Conservation (phyloP, 2,113 vertebrate genomes). For the Larimichthys crocea region DNA sequence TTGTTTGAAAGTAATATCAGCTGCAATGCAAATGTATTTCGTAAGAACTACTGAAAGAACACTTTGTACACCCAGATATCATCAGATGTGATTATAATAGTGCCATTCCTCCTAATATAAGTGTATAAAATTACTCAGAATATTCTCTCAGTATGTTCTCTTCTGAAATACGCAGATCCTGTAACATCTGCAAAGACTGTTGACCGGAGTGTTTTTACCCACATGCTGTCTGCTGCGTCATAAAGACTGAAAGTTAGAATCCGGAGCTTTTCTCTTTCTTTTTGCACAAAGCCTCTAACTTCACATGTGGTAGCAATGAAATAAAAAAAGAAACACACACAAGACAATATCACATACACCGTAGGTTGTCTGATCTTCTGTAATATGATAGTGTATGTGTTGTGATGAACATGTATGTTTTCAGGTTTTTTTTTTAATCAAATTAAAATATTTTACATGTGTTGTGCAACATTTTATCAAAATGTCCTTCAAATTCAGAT, state of each 20-base stretch:
- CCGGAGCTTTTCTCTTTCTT: background rate
- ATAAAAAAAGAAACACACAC: background rate
- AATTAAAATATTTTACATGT: background rate
- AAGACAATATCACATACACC: background rate
- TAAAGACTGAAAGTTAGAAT: background rate
- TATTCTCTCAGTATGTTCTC: background rate
- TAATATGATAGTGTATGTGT: background rate
- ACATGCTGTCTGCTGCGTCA: background rate
- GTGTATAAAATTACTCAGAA: background rate
- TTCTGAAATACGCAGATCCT: background rate
- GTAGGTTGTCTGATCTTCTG: background rate
- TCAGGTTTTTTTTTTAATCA: background rate
- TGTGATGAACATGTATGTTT: background rate
- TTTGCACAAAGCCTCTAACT: background rate
- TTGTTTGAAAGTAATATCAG: background rate
- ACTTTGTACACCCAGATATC: background rate
- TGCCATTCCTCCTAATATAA: background rate
- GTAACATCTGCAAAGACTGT: background rate
- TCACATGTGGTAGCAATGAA: background rate
- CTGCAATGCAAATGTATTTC: background rate
- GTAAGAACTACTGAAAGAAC: background rate
- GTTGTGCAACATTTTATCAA: background rate
- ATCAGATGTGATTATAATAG: background rate
- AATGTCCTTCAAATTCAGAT: background rate
- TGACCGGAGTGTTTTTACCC: constrained; percentile 4